phyloP scores from a whole-genome alignment of 2,113 vertebrate genomes.

The Solea solea region DNA sequence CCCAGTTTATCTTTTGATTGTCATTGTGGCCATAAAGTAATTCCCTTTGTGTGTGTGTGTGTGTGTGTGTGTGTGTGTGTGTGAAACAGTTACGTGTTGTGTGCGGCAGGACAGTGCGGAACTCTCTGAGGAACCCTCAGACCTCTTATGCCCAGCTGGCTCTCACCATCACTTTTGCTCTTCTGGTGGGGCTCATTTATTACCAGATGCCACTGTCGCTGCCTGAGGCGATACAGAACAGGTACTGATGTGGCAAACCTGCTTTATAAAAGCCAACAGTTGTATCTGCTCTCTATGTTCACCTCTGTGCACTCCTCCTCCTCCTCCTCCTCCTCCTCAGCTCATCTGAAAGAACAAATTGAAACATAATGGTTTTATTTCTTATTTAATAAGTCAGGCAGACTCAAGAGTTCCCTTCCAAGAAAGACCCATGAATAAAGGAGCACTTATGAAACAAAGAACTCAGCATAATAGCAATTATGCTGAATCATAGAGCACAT shows the following conservation, averaged over 20 bases:
- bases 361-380: not conserved
- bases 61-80: conserved; percentile 50
- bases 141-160: conserved; percentile 81
- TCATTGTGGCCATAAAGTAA: conserved; percentile 17
- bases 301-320: not conserved
- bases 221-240: conserved; percentile 83
- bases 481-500: no score
- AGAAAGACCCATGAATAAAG: no score
- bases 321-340: not conserved
- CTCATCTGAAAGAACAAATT: not conserved
- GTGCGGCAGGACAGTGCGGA: conserved; percentile 73
- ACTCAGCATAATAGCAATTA: no score
- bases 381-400: no score
- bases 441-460: no score
- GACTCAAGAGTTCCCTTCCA: no score
- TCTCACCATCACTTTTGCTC: conserved; percentile 77
- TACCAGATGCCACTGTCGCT: conserved; percentile 80
- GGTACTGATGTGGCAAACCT: conserved; percentile 63
- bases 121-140: conserved; percentile 83
- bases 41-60: conserved; percentile 30
- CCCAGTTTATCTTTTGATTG: conserved; percentile 12
- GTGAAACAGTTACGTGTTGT: conserved; percentile 77
- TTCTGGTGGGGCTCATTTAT: conserved; percentile 85
- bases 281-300: not conserved
- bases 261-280: not conserved